Percentiles rank a stretch among this genome's conserved stretches.
Conservation (phyloP, 2,113 vertebrate species). For the Fulmarus glacialis region DNA sequence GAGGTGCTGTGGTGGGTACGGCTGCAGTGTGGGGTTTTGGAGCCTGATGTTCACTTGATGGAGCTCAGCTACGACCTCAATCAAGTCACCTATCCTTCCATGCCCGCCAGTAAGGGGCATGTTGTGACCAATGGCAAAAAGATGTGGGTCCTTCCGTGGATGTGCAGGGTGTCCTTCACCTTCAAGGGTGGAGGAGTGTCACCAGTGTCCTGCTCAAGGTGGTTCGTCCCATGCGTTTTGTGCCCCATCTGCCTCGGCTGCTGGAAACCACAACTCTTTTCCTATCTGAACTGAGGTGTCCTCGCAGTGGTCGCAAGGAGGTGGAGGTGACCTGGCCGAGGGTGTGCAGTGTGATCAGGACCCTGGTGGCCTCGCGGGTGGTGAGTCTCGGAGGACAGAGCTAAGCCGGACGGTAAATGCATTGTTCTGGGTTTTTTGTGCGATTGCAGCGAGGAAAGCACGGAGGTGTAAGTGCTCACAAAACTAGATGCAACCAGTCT, state of each 20-base stretch:
- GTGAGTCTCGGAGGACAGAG: background rate
- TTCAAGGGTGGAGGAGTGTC: background rate
- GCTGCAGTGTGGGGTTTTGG: background rate
- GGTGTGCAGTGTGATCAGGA: fast-evolving
- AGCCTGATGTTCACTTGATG: background rate
- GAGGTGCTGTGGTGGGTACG: background rate
- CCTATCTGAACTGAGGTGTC: background rate
- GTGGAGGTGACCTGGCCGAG: background rate
- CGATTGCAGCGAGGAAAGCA: fast-evolving
- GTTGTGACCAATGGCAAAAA: background rate
- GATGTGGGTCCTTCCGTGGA: fast-evolving
- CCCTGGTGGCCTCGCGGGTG: fast-evolving
- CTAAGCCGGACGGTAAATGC: fast-evolving
- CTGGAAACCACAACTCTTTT: background rate
- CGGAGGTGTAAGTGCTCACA: background rate
- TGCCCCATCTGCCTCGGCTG: background rate
- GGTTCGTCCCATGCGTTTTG: fast-evolving
- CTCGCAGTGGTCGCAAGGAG: background rate
- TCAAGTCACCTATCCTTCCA: background rate
- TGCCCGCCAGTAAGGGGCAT: fast-evolving
- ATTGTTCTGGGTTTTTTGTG: background rate
- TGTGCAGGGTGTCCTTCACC: background rate
- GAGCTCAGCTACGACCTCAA: background rate
- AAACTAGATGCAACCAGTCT: background rate
- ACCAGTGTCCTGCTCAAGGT: background rate